Evolutionary conservation across 2,888 invertebrate genomes (phyloP).

Genomic region (Nezara viridula): DNA sequence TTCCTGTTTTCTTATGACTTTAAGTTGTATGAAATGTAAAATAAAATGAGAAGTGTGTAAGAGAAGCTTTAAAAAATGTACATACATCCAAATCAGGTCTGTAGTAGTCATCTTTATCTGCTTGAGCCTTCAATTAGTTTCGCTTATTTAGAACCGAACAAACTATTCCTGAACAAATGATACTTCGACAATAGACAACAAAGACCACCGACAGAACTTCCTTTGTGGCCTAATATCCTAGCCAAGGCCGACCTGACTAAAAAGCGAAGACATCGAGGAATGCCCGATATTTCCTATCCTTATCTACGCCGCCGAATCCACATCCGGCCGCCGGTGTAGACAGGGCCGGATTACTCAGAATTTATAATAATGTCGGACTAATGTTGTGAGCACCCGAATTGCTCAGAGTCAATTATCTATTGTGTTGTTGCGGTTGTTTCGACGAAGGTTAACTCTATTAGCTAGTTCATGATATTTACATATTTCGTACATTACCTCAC

Average conservation of each 20-base stretch:
- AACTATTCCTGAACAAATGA: too few species aligned
- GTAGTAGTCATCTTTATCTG: too few species aligned
- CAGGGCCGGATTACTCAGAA: neutral
- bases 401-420: neutral
- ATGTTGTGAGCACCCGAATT: neutral
- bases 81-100: too few species aligned
- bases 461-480: neutral
- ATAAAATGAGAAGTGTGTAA: too few species aligned
- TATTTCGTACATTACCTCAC: constrained; percentile 14
- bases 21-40: too few species aligned
- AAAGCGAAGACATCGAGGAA: constrained; percentile 36
- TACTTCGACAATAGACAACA: neutral
- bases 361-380: neutral
- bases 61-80: too few species aligned
- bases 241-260: neutral
- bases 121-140: too few species aligned
- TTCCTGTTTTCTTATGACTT: too few species aligned
- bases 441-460: neutral
- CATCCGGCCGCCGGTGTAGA: neutral
- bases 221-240: neutral
- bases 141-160: too few species aligned
- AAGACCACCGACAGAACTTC: neutral
- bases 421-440: neutral
- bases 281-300: constrained; percentile 31
- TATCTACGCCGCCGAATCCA: neutral